Base-by-base conservation (phyloP, 2,888 invertebrate species). In the Melitaea athalia region DNA sequence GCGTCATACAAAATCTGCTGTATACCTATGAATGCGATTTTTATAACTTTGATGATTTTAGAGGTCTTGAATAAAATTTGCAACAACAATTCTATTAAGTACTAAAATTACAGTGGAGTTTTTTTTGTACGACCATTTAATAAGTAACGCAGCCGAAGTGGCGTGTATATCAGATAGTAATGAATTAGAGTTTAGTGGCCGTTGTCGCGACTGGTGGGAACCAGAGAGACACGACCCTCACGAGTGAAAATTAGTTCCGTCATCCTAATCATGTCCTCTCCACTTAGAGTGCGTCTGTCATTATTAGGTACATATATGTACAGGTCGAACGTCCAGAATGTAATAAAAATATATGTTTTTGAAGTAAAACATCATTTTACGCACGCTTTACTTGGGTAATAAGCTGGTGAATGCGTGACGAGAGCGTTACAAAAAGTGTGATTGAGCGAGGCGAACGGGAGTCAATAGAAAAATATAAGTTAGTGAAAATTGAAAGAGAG, bases 191-290 rank as follows among this genome's bases (percentile, higher is more conserved):
- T 38, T 42, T 42, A 42, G n/a, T 5, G 15, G 6, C 42, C 42
- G 57, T 42, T 55, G 33, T 57, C 42, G 10, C 57, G 57, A 42
- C 15, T 8, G 42, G 57, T 57, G 57, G 57, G 57, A 57, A 14
- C 15, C 5, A 15, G 31, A n/a, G n/a, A 42, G 57, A 57, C 57
- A 8, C 38, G 42, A 42, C 42, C 42, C 38, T 33, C 52, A 17
- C 60, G 14, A 33, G 60, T 60, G 45, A 53, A 53, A 49, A 65
- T 65, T 50, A 52, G 45, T 65, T 65, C 65, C 65, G 65, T 60
- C 65, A 45, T 65, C 45, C 12, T 65, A 65, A 65, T 60, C 33
- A 65, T 60, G 65, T 65, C 65, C 65, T 65, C 60, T 65, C 52
- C 60, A 65, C 59, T 45, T 15, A 42, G 59, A 49, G 57, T 31